These are phyloP conservation scores for Crossocerus cetratus DNA, from an alignment of 2,888 invertebrate genomes.

Conservation along the genomic window DNA sequence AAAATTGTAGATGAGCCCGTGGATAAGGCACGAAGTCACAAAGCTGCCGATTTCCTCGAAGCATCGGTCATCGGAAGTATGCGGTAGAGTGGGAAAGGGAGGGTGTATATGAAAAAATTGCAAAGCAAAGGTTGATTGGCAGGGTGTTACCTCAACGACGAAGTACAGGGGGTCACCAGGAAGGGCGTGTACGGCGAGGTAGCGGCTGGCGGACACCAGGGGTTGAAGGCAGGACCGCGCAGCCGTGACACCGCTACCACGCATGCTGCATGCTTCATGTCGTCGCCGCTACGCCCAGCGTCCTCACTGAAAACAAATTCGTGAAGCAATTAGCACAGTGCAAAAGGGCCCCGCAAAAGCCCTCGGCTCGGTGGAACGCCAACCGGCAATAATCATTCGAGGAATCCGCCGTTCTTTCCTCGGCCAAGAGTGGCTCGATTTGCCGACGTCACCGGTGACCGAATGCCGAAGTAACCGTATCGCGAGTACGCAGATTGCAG, in stretches of 20 bases:
- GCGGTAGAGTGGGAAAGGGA: too few relatives aligned
- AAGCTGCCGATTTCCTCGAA: too few relatives aligned
- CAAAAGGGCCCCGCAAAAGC: not conserved
- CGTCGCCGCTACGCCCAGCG: constrained; percentile 77
- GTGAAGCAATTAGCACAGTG: constrained; percentile 5
- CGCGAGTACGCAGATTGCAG: too few relatives aligned
- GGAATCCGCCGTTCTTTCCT: too few relatives aligned
- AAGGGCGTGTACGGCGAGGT: constrained; percentile 76
- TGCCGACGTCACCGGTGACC: constrained; percentile 7
- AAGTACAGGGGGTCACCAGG: constrained; percentile 79
- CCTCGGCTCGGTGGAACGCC: not conserved
- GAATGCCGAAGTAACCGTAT: constrained; percentile 1
- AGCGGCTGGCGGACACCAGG: constrained; percentile 77
- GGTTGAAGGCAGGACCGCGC: constrained; percentile 78
- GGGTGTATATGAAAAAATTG: too few relatives aligned
- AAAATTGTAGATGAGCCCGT: too few relatives aligned
- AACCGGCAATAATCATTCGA: too few relatives aligned
- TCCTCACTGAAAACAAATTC: constrained; percentile 69
- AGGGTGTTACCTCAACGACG: constrained; percentile 73
- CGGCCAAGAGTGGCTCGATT: constrained; percentile 6
- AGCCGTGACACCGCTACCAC: constrained; percentile 77
- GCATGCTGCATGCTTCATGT: constrained; percentile 77
- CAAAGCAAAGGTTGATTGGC: too few relatives aligned
- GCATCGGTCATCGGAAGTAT: too few relatives aligned
- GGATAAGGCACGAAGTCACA: too few relatives aligned